Evolutionary conservation across 2,797 vertebrate species (phyloP).

Genomic region (Falco concolor): DNA sequence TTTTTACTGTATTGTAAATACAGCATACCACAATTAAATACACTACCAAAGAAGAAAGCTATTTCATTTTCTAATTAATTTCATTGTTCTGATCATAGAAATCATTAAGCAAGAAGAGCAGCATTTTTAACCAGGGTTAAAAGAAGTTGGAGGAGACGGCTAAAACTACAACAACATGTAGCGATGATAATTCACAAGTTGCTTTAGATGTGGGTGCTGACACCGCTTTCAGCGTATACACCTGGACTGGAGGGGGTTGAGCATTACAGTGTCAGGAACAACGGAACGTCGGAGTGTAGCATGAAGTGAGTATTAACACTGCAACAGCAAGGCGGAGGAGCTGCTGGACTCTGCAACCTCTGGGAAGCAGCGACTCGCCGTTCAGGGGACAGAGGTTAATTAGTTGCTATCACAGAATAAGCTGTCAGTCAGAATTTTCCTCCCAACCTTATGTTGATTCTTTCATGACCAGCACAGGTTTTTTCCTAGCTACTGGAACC

Average conservation of each 20-base stretch:
- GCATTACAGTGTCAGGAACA: neutral
- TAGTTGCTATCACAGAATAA: neutral
- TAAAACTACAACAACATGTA: neutral
- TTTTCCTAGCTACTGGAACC: neutral
- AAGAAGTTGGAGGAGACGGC: neutral
- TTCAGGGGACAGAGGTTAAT: neutral
- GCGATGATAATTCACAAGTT: neutral
- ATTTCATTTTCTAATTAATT: constrained; percentile 33
- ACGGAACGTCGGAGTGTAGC: neutral
- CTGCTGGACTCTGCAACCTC: neutral
- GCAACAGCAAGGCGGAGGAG: neutral
- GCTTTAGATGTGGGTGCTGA: neutral
- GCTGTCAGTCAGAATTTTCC: neutral
- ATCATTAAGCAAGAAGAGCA: neutral
- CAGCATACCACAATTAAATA: constrained; percentile 19
- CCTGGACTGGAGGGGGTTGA: neutral
- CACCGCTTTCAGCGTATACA: neutral
- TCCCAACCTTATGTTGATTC: neutral
- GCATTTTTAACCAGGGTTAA: neutral
- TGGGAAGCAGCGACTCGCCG: neutral
- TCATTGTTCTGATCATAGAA: constrained; percentile 5
- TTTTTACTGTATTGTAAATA: constrained; percentile 6
- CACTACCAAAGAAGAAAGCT: neutral
- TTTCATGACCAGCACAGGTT: neutral
- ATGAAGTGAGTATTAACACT: neutral